Conservation (phyloP, 1,140 invertebrate species). For the Arctopsyche grandis region DNA sequence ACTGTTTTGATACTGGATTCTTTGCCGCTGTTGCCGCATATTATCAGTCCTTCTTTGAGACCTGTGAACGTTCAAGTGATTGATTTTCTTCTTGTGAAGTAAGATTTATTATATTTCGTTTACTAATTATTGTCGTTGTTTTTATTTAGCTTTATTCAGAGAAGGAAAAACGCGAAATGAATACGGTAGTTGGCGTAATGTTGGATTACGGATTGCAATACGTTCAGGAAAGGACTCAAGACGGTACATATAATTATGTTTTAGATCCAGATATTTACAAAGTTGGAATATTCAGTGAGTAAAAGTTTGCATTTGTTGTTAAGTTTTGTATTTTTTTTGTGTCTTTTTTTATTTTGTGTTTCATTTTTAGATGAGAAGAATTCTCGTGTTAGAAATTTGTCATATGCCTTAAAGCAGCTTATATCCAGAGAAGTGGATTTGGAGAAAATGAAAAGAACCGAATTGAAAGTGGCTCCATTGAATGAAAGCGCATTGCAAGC, state of each 20-base stretch:
- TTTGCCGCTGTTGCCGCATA: conserved; percentile 77
- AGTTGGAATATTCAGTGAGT: conserved; percentile 59
- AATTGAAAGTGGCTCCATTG: conserved; percentile 52
- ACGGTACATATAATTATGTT: conserved; percentile 83
- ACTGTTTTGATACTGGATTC: conserved; percentile 74
- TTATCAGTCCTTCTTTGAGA: conserved; percentile 81
- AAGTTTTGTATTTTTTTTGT: background rate
- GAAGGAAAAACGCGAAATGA: conserved; percentile 78
- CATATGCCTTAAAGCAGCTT: conserved; percentile 81
- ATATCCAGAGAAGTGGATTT: conserved; percentile 81
- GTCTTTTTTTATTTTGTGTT: background rate
- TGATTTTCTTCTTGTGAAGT: conserved; percentile 24
- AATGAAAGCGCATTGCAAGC: background rate
- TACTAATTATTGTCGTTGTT: conserved; percentile 31
- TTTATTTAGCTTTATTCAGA: conserved; percentile 76
- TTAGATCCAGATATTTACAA: conserved; percentile 80
- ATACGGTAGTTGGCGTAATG: conserved; percentile 83
- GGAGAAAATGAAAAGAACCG: conserved; percentile 69
- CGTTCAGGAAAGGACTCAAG: conserved; percentile 78
- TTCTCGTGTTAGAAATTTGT: conserved; percentile 55
- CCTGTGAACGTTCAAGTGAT: conserved; percentile 73
- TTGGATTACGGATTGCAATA: conserved; percentile 90
- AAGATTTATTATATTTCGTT: conserved; percentile 26
- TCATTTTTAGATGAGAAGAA: conserved; percentile 50
- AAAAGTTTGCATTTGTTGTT: too few species aligned